These are phyloP conservation scores for Isaurus tuberculatus DNA, from an alignment of 92 coral and sea anemone genomes.

Conservation along the genomic window DNA sequence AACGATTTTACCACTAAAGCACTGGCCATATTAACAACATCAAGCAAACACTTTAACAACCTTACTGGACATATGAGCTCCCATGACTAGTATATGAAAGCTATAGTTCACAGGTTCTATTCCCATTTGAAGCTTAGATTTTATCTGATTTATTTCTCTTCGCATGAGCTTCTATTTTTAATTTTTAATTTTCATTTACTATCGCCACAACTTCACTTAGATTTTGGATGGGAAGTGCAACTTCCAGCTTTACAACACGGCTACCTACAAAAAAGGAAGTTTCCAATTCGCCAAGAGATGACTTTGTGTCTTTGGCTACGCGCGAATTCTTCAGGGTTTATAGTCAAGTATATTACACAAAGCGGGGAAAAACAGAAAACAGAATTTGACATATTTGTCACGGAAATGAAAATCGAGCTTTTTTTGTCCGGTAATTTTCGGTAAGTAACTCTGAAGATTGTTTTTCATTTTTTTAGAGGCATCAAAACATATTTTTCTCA, in stretches of 20 bases:
- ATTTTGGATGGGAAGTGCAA: not conserved
- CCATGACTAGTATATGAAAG: too few relatives aligned
- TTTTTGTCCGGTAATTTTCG: not conserved
- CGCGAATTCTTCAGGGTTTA: constrained; percentile 16
- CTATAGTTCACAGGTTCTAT: too few relatives aligned
- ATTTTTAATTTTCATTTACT: too few relatives aligned
- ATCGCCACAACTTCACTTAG: not conserved
- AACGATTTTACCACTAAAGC: too few relatives aligned
- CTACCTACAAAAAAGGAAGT: not conserved
- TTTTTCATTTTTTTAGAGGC: too few relatives aligned
- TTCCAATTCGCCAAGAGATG: not conserved
- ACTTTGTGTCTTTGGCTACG: constrained; percentile 36
- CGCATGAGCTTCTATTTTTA: too few relatives aligned
- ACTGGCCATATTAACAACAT: too few relatives aligned
- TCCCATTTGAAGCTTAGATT: too few relatives aligned
- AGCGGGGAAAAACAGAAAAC: not conserved
- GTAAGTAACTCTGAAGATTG: not conserved
- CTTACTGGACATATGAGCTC: too few relatives aligned
- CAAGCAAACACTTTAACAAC: too few relatives aligned
- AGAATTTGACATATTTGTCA: constrained; percentile 1
- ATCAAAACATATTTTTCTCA: too few relatives aligned
- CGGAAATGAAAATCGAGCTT: not conserved
- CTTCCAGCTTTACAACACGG: constrained; percentile 13
- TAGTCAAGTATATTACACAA: not conserved
- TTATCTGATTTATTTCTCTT: too few relatives aligned